Base-by-base conservation (phyloP, 2,888 invertebrate genomes). In the Brassicogethes aeneus region DNA sequence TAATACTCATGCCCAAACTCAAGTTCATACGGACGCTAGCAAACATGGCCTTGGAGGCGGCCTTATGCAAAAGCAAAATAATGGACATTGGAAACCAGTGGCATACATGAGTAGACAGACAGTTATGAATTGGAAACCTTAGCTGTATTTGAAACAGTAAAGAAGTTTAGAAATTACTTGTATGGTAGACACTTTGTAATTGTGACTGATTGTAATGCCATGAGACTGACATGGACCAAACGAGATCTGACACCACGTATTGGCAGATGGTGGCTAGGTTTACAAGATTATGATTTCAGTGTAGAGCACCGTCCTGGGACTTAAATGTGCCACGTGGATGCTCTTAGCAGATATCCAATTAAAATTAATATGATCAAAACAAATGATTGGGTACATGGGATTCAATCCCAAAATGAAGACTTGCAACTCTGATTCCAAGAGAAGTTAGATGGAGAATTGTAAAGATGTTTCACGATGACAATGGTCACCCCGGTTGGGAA, bases 71-170 rank as follows among this genome's bases (percentile, higher is more conserved):
- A 39, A 40, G 39, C 48, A 54, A 39, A 15, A 8, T 3, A 46
- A 53, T 12, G 45, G 39, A 10, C 40, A 32, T 3, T 35, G 44
- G 37, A 47, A 56, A n/a, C 52, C 51, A 7, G 47, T 62, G 2
- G 45, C 47, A 1, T 63, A 56, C 39, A 48, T 48, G 10, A 47
- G 45, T 15, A 30, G 41, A 29, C 33, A 17, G 23, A 47, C 47
- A 3, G 40, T 30, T 46, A 34, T 15, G 46, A 48, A 34, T 30
- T 47, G 15, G 41, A 47, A 38, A 42, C 46, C 3, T 16, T 45
- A 13, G 48, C 47, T 2, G 43, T 48, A 2, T 40, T 43, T 12
- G 37, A 39, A n/a, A n/a, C n/a, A n/a, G n/a, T n/a, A n/a, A n/a
- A n/a, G n/a, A n/a, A n/a, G n/a, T n/a, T n/a, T n/a, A n/a, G n/a